Evolutionary conservation across 2,888 invertebrate species (phyloP).

Genomic region (Opisthograptis luteolata): DNA sequence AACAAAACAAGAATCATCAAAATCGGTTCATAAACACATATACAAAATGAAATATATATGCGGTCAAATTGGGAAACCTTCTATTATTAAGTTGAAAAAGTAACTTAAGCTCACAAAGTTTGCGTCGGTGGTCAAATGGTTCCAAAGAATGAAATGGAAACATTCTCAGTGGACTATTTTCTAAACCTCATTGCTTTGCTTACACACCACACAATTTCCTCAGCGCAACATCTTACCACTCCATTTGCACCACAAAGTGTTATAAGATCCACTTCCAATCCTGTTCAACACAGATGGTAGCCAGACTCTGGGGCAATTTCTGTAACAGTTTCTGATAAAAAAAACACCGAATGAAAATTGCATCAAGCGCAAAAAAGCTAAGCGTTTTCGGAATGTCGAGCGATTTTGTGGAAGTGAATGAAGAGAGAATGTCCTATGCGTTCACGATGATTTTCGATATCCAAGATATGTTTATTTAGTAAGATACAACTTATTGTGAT

Average conservation of each 20-base stretch:
- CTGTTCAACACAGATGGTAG: slow-evolving; percentile 23
- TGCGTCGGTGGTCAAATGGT: neutral
- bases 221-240: slow-evolving; percentile 3
- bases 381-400: slow-evolving; percentile 32
- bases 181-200: too few species aligned
- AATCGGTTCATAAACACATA: too few species aligned
- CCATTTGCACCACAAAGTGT: slow-evolving; percentile 25
- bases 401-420: slow-evolving; percentile 7
- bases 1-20: too few species aligned
- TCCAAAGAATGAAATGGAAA: neutral
- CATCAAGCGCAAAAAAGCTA: slow-evolving; percentile 38
- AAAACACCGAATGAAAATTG: slow-evolving; percentile 37
- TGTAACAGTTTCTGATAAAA: slow-evolving; percentile 28
- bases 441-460: too few species aligned
- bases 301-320: slow-evolving; percentile 21
- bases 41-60: too few species aligned
- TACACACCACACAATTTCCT: slow-evolving; percentile 12
- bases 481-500: too few species aligned
- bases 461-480: too few species aligned
- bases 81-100: too few species aligned
- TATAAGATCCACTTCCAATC: slow-evolving; percentile 21
- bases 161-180: too few species aligned
- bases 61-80: too few species aligned
- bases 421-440: slow-evolving; percentile 14
- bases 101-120: too few species aligned